Evolutionary conservation across 1,140 invertebrate species (phyloP).

Genomic region (Pseudoatta argentina): DNA sequence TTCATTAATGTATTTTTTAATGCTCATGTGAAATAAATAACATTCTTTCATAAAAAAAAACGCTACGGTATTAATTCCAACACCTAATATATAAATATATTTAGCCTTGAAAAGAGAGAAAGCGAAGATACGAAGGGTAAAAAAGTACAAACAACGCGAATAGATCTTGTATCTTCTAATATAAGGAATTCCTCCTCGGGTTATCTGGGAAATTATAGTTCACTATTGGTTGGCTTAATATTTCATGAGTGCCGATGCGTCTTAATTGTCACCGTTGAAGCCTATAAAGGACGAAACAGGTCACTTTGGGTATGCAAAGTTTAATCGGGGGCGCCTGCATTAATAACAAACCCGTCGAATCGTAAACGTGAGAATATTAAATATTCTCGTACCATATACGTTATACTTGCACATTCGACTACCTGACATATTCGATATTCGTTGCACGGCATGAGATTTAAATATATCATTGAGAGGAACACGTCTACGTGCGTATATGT

Average conservation of each 20-base stretch:
- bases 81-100: too few relatives aligned
- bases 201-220: neutral
- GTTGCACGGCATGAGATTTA: constrained; percentile 19
- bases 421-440: constrained; percentile 14
- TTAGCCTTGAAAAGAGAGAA: too few relatives aligned
- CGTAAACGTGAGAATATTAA: neutral
- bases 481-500: neutral
- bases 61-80: too few relatives aligned
- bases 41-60: too few relatives aligned
- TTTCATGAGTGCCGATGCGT: neutral
- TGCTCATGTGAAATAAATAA: too few relatives aligned
- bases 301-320: constrained; percentile 4
- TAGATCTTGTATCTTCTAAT: neutral
- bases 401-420: constrained; percentile 14
- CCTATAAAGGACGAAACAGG: neutral
- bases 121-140: too few relatives aligned
- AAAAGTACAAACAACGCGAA: too few relatives aligned
- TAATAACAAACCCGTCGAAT: neutral
- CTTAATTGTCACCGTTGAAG: neutral
- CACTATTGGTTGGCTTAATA: neutral
- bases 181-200: neutral
- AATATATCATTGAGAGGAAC: constrained; percentile 43
- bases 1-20: too few relatives aligned
- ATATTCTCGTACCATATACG: neutral
- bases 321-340: neutral